phyloP scores from a whole-genome alignment of 2,797 vertebrate genomes.

The Thaleichthys pacificus region DNA sequence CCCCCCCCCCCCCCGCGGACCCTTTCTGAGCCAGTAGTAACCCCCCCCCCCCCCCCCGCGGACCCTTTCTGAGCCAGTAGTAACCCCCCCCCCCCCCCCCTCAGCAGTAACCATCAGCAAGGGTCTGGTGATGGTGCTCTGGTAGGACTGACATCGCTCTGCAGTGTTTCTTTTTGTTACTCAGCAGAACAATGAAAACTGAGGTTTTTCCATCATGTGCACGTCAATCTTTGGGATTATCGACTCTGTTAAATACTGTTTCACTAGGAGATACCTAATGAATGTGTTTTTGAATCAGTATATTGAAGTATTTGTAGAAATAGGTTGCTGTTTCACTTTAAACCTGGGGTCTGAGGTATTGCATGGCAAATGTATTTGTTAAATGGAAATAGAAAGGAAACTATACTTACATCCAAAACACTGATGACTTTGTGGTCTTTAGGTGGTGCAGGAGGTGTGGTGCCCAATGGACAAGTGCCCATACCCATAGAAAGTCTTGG shows the following conservation, averaged over 20 bases:
- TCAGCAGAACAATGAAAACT: neutral
- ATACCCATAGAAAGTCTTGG: constrained; percentile 18
- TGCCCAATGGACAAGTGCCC: constrained; percentile 12
- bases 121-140: neutral
- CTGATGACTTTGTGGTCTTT: constrained; percentile 8
- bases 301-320: neutral
- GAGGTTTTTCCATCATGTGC: neutral
- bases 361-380: neutral
- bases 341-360: neutral
- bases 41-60: too few relatives aligned
- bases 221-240: constrained; percentile 2
- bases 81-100: neutral
- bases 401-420: neutral
- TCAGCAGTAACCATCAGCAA: neutral
- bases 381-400: neutral
- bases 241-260: neutral
- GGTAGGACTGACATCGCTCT: neutral
- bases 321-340: neutral
- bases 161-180: neutral
- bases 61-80: neutral
- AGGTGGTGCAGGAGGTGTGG: constrained; percentile 15
- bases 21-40: too few relatives aligned
- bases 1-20: too few relatives aligned
- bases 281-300: neutral
- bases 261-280: neutral